These are phyloP conservation scores for Catocala sponsa DNA, from an alignment of 2,888 invertebrate genomes.

Conservation along the genomic window DNA sequence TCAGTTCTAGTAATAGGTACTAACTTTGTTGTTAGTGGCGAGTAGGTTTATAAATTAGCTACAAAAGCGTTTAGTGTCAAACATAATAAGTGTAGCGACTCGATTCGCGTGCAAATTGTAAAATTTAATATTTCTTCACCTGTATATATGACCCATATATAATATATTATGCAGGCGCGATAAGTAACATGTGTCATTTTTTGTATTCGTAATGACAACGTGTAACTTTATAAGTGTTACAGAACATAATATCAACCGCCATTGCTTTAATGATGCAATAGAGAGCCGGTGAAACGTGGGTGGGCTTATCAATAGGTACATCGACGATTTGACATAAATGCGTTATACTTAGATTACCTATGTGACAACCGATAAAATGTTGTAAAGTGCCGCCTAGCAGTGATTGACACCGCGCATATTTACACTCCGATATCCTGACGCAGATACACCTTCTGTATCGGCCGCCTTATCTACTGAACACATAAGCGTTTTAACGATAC, in stretches of 20 bases:
- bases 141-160: slow-evolving; percentile 28
- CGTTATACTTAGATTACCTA: slow-evolving; percentile 84
- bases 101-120: slow-evolving; percentile 39
- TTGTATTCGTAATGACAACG: slow-evolving; percentile 62
- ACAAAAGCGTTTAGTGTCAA: no score
- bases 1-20: not conserved
- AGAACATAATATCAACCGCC: slow-evolving; percentile 68
- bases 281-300: slow-evolving; percentile 74
- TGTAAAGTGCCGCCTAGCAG: slow-evolving; percentile 83
- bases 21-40: no score
- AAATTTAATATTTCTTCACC: slow-evolving; percentile 36
- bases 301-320: slow-evolving; percentile 84
- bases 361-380: slow-evolving; percentile 85
- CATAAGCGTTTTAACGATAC: slow-evolving; percentile 71
- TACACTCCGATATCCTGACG: slow-evolving; percentile 78
- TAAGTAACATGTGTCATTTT: slow-evolving; percentile 58
- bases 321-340: slow-evolving; percentile 86
- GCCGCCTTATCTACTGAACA: slow-evolving; percentile 75
- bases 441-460: slow-evolving; percentile 77
- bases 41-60: no score
- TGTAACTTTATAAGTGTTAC: slow-evolving; percentile 48
- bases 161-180: slow-evolving; percentile 40
- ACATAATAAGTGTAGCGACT: no score
- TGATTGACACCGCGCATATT: slow-evolving; percentile 84
- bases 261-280: slow-evolving; percentile 76